phyloP scores from a whole-genome alignment of 2,888 invertebrate genomes.

The Pocota personata region DNA sequence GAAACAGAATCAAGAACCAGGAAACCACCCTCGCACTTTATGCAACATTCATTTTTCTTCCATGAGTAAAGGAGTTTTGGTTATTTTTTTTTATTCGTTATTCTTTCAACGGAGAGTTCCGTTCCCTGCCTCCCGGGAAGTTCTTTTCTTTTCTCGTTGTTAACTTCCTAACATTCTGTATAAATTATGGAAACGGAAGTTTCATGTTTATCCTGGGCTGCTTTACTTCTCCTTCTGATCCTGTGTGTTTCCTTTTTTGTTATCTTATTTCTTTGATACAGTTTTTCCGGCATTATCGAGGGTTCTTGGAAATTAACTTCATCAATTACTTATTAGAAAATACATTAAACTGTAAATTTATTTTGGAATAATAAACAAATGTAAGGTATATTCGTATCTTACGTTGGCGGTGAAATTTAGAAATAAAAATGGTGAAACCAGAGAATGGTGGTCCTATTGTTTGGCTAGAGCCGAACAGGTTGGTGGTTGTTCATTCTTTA shows the following conservation, averaged over 20 bases:
- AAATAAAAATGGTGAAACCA: background rate
- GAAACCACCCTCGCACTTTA: slow-evolving; percentile 69
- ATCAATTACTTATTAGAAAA: slow-evolving; percentile 74
- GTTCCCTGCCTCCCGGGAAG: slow-evolving; percentile 40
- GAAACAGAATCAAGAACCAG: slow-evolving; percentile 41
- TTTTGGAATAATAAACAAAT: slow-evolving; percentile 54
- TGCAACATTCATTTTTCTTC: slow-evolving; percentile 68
- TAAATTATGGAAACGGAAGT: slow-evolving; percentile 74
- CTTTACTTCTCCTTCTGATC: slow-evolving; percentile 2
- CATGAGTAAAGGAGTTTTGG: slow-evolving; percentile 36
- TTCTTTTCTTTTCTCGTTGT: slow-evolving; percentile 41
- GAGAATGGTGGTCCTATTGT: background rate
- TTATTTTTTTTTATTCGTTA: background rate
- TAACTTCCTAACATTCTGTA: slow-evolving; percentile 66
- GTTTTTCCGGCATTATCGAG: slow-evolving; percentile 62
- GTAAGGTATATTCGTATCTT: background rate
- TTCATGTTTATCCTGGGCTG: slow-evolving; percentile 62
- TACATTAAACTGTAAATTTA: slow-evolving; percentile 66
- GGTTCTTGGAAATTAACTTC: slow-evolving; percentile 71
- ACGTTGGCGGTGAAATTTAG: slow-evolving; percentile 13
- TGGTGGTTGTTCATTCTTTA: too few species aligned
- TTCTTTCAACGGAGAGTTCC: slow-evolving; percentile 54
- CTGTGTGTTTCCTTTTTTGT: slow-evolving; percentile 18
- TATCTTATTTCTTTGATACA: slow-evolving; percentile 57
- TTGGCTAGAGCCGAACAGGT: background rate